A percentile compares a stretch with the other conserved stretches of the same genome.
Evolutionary conservation across 2,888 invertebrate genomes (phyloP).

Genomic region (Ochropleura leucogaster): DNA sequence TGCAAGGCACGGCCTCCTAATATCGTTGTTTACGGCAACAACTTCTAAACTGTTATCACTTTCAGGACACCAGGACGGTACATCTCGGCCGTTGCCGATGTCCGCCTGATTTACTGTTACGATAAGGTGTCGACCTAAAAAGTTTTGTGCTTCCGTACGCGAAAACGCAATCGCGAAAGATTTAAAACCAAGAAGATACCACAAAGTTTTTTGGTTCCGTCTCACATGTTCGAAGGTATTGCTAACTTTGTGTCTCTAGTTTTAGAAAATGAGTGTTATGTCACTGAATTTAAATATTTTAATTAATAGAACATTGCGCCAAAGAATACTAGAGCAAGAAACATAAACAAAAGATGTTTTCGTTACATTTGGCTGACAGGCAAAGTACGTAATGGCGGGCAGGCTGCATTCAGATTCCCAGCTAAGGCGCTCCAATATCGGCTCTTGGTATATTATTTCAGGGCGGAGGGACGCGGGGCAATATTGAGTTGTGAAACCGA

Average conservation of each 20-base stretch:
- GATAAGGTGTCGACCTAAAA: slow-evolving; percentile 87
- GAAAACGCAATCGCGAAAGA: slow-evolving; percentile 79
- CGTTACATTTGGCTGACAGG: slow-evolving; percentile 81
- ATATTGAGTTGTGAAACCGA: slow-evolving; percentile 89
- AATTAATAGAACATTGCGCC: slow-evolving; percentile 68
- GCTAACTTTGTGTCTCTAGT: slow-evolving; percentile 10
- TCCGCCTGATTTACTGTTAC: slow-evolving; percentile 87
- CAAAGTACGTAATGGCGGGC: slow-evolving; percentile 77
- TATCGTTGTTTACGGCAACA: slow-evolving; percentile 81
- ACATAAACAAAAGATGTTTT: slow-evolving; percentile 85
- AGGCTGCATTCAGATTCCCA: slow-evolving; percentile 82
- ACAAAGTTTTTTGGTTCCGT: slow-evolving; percentile 42
- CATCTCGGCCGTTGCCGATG: slow-evolving; percentile 81
- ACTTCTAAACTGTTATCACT: slow-evolving; percentile 85
- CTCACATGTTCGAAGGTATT: neutral
- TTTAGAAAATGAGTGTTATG: neutral
- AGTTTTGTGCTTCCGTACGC: slow-evolving; percentile 78
- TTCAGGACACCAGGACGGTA: slow-evolving; percentile 77
- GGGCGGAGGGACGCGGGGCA: slow-evolving; percentile 78
- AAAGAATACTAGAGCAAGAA: slow-evolving; percentile 75
- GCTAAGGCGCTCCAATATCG: slow-evolving; percentile 85
- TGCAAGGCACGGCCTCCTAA: slow-evolving; percentile 66
- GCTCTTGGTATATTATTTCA: slow-evolving; percentile 87
- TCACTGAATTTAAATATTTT: slow-evolving; percentile 53
- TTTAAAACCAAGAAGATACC: slow-evolving; percentile 81